These are phyloP conservation scores for Herpailurus yagouaroundi DNA, from an alignment of 2,113 vertebrate species.

Conservation along the genomic window DNA sequence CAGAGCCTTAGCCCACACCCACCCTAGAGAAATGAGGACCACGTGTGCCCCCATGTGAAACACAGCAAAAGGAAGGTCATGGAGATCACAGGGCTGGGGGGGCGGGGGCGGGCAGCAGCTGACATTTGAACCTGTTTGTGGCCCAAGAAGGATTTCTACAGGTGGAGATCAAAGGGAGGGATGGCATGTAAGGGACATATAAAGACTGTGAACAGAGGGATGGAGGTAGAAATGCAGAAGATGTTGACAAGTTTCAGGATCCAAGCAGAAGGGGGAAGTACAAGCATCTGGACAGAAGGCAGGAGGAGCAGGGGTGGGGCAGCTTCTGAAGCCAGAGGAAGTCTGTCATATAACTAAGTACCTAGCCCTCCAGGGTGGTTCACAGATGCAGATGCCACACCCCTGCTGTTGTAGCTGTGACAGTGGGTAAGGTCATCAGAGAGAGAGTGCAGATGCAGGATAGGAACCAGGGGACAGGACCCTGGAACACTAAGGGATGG, in stretches of 20 bases:
- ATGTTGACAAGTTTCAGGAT: not conserved
- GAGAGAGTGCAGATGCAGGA: not conserved
- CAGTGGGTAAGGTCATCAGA: not conserved
- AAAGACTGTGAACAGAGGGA: not conserved
- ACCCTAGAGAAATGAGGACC: not conserved
- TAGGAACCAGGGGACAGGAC: not conserved
- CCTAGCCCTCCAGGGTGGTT: not conserved
- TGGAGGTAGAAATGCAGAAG: not conserved
- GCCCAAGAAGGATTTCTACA: not conserved
- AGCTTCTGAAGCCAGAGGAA: not conserved
- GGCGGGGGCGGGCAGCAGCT: not conserved
- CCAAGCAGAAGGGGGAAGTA: not conserved
- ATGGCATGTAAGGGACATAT: not conserved
- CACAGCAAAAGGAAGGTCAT: not conserved
- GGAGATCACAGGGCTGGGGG: not conserved
- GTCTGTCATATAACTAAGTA: not conserved
- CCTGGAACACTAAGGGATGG: not conserved
- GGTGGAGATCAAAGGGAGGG: not conserved
- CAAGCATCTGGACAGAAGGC: not conserved
- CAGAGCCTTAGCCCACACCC: not conserved
- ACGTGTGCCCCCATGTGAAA: not conserved
- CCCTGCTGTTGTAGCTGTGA: not conserved
- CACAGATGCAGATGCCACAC: too few species aligned
- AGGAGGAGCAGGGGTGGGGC: not conserved
- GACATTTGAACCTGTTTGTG: not conserved